Conservation (phyloP, 1,140 invertebrate species). For the Drosophila pallidifrons region DNA sequence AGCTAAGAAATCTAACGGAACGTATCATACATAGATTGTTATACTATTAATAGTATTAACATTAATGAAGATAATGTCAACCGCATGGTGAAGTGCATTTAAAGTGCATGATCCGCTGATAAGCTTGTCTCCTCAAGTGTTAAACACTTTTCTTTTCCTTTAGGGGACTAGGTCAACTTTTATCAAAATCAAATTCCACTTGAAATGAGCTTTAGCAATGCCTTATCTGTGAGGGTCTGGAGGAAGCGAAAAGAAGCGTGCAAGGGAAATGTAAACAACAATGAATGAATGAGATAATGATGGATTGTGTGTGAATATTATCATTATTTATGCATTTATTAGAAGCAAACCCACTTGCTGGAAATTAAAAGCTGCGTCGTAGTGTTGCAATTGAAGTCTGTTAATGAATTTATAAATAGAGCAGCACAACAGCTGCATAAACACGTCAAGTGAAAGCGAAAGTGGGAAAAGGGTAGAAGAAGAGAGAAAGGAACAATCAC, state of each 20-base stretch:
- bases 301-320: neutral
- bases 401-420: conserved; percentile 78
- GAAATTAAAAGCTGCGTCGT: conserved; percentile 5
- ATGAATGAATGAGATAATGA: neutral
- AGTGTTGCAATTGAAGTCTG: conserved; percentile 25
- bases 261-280: conserved; percentile 15
- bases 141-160: neutral
- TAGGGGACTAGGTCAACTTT: conserved; percentile 44
- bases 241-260: neutral
- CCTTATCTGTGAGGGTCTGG: conserved; percentile 23
- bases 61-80: neutral
- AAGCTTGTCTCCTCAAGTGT: conserved; percentile 2
- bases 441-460: conserved; percentile 37
- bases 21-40: no score
- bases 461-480: conserved; percentile 14
- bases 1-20: neutral
- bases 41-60: no score
- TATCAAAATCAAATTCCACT: conserved; percentile 9
- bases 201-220: neutral
- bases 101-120: conserved; percentile 37
- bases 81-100: conserved; percentile 1
- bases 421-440: conserved; percentile 70
- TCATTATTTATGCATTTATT: conserved; percentile 22
- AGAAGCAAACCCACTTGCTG: conserved; percentile 1
- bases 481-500: neutral